Evolutionary conservation across 2,888 invertebrate species (phyloP).

Genomic region (Acrobasis suavella): DNA sequence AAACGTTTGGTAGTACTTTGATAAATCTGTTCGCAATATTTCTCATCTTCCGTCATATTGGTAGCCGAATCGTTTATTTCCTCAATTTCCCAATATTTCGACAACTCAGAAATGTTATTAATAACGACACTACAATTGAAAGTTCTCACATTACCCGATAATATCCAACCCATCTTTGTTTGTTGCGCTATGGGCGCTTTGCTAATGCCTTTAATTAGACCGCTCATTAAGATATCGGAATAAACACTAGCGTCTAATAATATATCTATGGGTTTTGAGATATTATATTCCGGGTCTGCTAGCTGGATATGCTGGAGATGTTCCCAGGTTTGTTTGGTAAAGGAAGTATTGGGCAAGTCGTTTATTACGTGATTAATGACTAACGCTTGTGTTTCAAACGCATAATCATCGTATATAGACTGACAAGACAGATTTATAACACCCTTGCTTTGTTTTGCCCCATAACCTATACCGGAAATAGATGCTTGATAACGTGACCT

Average conservation of each 20-base stretch:
- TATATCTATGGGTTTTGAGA: conserved; percentile 17
- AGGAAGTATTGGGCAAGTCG: conserved; percentile 27
- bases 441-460: conserved; percentile 23
- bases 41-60: conserved; percentile 16
- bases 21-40: conserved; percentile 21
- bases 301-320: conserved; percentile 28
- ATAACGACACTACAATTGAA: conserved; percentile 26
- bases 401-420: conserved; percentile 27
- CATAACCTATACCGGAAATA: conserved; percentile 14
- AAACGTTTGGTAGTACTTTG: conserved; percentile 14
- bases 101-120: conserved; percentile 21
- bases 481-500: neutral
- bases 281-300: conserved; percentile 32
- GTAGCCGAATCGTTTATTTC: conserved; percentile 13
- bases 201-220: conserved; percentile 27
- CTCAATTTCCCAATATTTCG: conserved; percentile 28
- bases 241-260: conserved; percentile 19
- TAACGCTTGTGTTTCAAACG: conserved; percentile 27
- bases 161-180: conserved; percentile 33
- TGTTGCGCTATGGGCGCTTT: conserved; percentile 30
- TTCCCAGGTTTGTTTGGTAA: conserved; percentile 28
- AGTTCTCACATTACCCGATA: conserved; percentile 28
- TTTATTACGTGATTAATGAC: conserved; percentile 24
- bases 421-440: conserved; percentile 25
- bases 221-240: conserved; percentile 28